phyloP scores from a whole-genome alignment of 1,140 invertebrate species.

The Harpegnathos saltator region DNA sequence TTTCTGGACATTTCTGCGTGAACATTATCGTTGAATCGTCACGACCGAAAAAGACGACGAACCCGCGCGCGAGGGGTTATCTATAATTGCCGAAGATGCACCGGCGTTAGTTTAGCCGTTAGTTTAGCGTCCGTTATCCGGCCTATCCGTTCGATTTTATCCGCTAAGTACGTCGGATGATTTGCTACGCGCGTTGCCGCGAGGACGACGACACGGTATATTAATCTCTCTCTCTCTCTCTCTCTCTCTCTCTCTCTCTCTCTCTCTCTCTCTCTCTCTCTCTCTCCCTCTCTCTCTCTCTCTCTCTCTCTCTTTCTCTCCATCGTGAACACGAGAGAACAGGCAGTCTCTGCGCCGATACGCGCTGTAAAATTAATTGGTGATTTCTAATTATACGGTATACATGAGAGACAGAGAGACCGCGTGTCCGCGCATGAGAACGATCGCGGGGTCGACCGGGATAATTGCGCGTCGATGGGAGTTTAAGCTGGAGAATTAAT shows the following conservation, averaged over 20 bases:
- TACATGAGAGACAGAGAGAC: neutral
- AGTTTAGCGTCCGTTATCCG: conserved; percentile 41
- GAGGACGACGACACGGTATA: conserved; percentile 10
- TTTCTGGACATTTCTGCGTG: no score
- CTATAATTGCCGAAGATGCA: conserved; percentile 48
- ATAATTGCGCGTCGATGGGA: conserved; percentile 9
- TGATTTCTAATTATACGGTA: conserved; percentile 30
- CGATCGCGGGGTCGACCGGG: neutral
- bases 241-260: no score
- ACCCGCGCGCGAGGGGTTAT: conserved; percentile 17
- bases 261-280: no score
- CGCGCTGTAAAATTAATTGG: conserved; percentile 29
- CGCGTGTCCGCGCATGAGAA: neutral
- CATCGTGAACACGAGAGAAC: no score
- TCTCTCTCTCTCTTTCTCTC: neutral
- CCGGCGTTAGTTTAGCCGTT: conserved; percentile 29
- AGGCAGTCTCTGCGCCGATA: neutral
- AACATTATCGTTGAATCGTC: neutral
- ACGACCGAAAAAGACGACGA: neutral
- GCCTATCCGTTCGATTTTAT: conserved; percentile 46
- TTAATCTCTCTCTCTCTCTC: no score
- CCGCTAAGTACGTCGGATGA: conserved; percentile 8
- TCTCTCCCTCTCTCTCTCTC: no score
- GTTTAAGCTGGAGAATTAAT: neutral
- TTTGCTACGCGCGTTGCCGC: conserved; percentile 3